Base-by-base conservation (phyloP, 2,888 invertebrate species). In the Heliconius aoede region DNA sequence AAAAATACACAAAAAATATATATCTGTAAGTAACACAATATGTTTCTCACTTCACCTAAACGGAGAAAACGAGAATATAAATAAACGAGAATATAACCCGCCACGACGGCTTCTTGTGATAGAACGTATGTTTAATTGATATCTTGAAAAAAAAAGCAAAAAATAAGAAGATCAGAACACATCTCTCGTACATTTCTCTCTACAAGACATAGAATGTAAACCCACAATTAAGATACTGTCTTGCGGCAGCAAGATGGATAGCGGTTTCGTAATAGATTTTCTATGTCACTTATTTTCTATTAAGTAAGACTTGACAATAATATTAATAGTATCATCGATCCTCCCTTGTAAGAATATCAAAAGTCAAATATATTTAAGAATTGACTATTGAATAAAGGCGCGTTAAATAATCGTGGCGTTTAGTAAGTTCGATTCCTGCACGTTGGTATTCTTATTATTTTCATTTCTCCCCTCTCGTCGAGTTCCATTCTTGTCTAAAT, bases 141-240 rank as follows among this genome's bases (percentile, higher is more conserved):
- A 21, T n/a, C 7, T n/a, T 36, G 32, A 36, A n/a, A 51, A 46
- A 46, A 46, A 51, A 21, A n/a, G 8, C 51, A 51, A 21, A 8
- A 5, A 51, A 51, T 9, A 51, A 51, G 51, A 5, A 46, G 40
- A 51, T 51, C 7, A 51, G 21, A 51, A 51, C 51, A 51, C 51
- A 8, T 21, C 21, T 21, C 58, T 36, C 11, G 32, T 36, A 36
- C 32, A 26, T 24, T 60, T 26, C 2, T 32, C 36, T 65, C 64
- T 65, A 36, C 64, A 36, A 65, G 36, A 65, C 15, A 40, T 7
- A 5, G 36, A 65, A 40, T 65, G 65, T 65, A 65, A 36, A 26
- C 13, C 36, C n/a, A 36, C 36, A 24, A 65, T 65, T 65, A 65
- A 65, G 65, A 65, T 65, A 26, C 65, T 65, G 65, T 65, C 65